Conservation (phyloP, 2,888 invertebrate species). For the Hermaeophaga mercurialis region DNA sequence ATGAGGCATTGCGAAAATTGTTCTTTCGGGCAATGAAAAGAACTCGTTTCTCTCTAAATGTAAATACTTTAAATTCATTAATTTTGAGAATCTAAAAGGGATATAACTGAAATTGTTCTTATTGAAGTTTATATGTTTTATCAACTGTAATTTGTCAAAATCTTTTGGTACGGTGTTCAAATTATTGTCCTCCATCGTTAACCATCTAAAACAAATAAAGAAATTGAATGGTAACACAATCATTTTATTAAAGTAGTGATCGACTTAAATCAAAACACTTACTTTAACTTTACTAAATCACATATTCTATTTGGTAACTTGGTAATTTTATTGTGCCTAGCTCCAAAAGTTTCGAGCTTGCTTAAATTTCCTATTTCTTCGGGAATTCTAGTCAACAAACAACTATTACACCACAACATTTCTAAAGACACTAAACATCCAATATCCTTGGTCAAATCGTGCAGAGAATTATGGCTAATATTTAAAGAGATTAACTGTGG, state of each 20-base stretch:
- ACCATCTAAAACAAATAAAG: constrained; percentile 62
- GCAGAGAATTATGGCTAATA: constrained; percentile 69
- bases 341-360: constrained; percentile 69
- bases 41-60: constrained; percentile 51
- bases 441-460: constrained; percentile 64
- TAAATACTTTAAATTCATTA: constrained; percentile 49
- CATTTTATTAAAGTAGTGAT: background rate
- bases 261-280: constrained; percentile 22
- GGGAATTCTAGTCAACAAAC: constrained; percentile 63
- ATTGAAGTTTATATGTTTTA: constrained; percentile 68
- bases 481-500: constrained; percentile 67
- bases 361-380: constrained; percentile 66
- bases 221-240: background rate
- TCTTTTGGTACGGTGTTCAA: constrained; percentile 61
- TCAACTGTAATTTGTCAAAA: constrained; percentile 60
- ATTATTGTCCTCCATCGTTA: constrained; percentile 68
- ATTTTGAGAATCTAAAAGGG: constrained; percentile 55
- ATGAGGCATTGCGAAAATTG: constrained; percentile 45
- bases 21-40: constrained; percentile 44
- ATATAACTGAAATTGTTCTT: constrained; percentile 63
- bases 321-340: constrained; percentile 66
- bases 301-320: constrained; percentile 65
- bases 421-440: constrained; percentile 66
- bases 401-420: constrained; percentile 71
- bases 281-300: constrained; percentile 63